Percentiles rank a stretch among this genome's conserved stretches.
phyloP scores from a whole-genome alignment of 2,888 invertebrate genomes.

The Zeuzera pyrina region DNA sequence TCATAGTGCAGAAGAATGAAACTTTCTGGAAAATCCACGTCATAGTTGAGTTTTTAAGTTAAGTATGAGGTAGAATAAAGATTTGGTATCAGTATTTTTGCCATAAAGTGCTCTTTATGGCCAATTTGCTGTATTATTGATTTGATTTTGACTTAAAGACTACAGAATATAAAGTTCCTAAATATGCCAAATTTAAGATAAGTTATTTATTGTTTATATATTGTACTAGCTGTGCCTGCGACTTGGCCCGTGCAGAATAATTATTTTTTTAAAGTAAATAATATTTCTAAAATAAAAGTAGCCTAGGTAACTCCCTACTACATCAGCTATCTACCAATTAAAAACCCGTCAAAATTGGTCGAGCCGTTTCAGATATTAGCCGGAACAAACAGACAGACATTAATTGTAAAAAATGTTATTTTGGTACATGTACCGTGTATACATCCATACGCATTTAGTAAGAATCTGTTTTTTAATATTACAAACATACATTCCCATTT shows the following conservation, averaged over 20 bases:
- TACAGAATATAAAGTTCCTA: too few relatives aligned
- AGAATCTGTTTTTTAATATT: not conserved
- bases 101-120: too few relatives aligned
- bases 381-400: slow-evolving; percentile 1
- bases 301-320: slow-evolving; percentile 2
- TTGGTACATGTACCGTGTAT: not conserved
- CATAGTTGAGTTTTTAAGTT: too few relatives aligned
- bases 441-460: not conserved
- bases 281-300: slow-evolving; percentile 2
- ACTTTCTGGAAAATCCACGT: too few relatives aligned
- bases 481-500: not conserved
- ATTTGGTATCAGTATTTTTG: too few relatives aligned
- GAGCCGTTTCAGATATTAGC: slow-evolving; percentile 1
- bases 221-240: not conserved
- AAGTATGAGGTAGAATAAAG: too few relatives aligned
- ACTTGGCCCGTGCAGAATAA: not conserved
- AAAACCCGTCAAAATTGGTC: slow-evolving; percentile 3
- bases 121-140: too few relatives aligned
- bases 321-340: slow-evolving; percentile 3
- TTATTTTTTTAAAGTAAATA: not conserved
- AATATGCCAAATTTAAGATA: too few relatives aligned
- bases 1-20: too few relatives aligned
- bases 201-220: not conserved
- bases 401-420: not conserved
- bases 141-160: too few relatives aligned